phyloP scores from a whole-genome alignment of 2,113 vertebrate species.

The Romanogobio albipinnatus region DNA sequence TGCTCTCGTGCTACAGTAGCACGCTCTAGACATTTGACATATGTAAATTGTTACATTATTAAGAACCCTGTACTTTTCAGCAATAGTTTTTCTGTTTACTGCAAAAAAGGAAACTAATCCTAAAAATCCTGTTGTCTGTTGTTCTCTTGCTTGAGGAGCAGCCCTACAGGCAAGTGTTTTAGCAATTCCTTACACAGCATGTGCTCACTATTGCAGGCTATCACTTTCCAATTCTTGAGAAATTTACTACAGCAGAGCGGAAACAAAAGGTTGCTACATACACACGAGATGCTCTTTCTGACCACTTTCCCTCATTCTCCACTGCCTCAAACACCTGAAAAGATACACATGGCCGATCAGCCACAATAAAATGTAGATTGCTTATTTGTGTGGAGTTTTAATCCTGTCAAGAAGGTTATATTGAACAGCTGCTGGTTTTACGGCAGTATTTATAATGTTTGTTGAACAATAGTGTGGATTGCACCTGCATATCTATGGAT shows the following conservation, averaged over 20 bases:
- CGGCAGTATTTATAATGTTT: constrained; percentile 39
- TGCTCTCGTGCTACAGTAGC: too few relatives aligned
- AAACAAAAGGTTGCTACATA: not conserved
- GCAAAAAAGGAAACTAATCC: constrained; percentile 12
- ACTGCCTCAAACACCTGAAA: not conserved
- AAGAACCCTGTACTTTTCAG: not conserved
- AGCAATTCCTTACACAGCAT: constrained; percentile 30
- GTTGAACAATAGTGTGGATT: constrained; percentile 13
- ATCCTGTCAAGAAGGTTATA: constrained; percentile 51
- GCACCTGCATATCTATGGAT: constrained; percentile 47
- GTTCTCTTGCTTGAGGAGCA: not conserved
- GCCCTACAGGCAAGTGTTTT: constrained; percentile 3
- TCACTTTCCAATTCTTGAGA: not conserved
- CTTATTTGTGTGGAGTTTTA: constrained; percentile 54
- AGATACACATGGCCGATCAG: constrained; percentile 47
- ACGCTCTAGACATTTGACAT: not conserved
- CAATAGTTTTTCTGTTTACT: not conserved
- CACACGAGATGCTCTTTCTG: not conserved
- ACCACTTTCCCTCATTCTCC: not conserved
- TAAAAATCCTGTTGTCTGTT: constrained; percentile 6
- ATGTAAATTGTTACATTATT: constrained; percentile 25
- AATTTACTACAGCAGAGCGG: not conserved
- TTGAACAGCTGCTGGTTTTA: constrained; percentile 49
- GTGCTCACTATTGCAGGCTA: constrained; percentile 21
- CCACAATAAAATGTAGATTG: constrained; percentile 47